phyloP scores from a whole-genome alignment of 2,797 vertebrate genomes.

The Premnoplex brunnescens region DNA sequence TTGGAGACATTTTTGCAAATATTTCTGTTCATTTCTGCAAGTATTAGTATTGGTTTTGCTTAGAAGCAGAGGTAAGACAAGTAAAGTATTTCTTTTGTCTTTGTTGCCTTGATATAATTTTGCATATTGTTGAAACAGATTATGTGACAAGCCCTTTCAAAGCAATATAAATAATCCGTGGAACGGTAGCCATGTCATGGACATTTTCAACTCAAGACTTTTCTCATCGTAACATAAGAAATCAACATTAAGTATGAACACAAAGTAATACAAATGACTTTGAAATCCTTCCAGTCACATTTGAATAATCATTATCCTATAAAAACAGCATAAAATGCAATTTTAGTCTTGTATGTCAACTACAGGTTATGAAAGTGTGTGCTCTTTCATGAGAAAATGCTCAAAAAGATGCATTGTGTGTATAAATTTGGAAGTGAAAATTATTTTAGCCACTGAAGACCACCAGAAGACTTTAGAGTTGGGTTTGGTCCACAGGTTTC shows the following conservation, averaged over 20 bases:
- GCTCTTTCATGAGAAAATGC: not conserved
- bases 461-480: not conserved
- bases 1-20: not conserved
- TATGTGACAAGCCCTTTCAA: not conserved
- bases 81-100: not conserved
- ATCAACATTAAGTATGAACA: not conserved
- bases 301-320: not conserved
- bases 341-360: not conserved
- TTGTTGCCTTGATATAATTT: not conserved
- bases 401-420: not conserved
- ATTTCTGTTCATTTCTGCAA: not conserved
- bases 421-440: not conserved
- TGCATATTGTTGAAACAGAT: not conserved
- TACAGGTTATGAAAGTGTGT: not conserved
- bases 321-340: not conserved
- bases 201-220: not conserved
- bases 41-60: not conserved
- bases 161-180: not conserved
- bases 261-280: not conserved
- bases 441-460: not conserved
- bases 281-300: not conserved
- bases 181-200: not conserved
- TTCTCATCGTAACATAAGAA: not conserved
- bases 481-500: not conserved
- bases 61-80: not conserved